Base-by-base conservation (phyloP, 2,113 vertebrate species). In the Leptobrachium leishanense region DNA sequence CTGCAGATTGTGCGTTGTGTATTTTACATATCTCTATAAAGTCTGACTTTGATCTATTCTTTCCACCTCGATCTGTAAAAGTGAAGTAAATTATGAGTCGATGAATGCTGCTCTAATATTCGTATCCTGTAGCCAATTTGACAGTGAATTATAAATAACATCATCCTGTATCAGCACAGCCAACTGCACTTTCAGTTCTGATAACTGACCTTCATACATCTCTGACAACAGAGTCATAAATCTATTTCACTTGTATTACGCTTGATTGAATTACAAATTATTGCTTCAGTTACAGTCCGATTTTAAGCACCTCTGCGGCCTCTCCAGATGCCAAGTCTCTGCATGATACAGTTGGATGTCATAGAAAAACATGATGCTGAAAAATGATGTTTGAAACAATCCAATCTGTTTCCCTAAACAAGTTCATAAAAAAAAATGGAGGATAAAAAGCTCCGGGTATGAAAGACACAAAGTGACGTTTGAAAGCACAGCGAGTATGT, bases 151-250 rank as follows among this genome's bases (percentile, higher is more conserved):
- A 76, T 76, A 81, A 72, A 83, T 81, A 84, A 87, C 87, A 86
- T 87, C 72, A 79, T 83, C 84, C 82, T 63, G 79, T 75, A 81
- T 63, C 86, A 84, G 70, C 86, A 73, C 81, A 84, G 75, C 55
- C 80, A 85, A 82, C 82, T 84, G 50, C 72, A 82, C 75, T 82
- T 84, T 86, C 63, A 41, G 43, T 83, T 39, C 79, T 85, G 76
- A 84, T 84, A 85, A 82, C 82, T 85, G 87, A 87, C 87, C 87
- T 89, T 89, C 82, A 86, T 84, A 85, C 83, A 71, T 83, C 82
- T 82, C 81, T 40, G 2, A 1, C 71, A 87, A 76, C 63, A 82
- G 50, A 20, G 64, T 82, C 77, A 68, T 88, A 89, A 87, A 89
- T 87, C 85, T 83, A 88, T 87, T 87, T 87, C 76, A 79, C 68